Base-by-base conservation (phyloP, 2,113 vertebrate species). In the Proteles cristata region DNA sequence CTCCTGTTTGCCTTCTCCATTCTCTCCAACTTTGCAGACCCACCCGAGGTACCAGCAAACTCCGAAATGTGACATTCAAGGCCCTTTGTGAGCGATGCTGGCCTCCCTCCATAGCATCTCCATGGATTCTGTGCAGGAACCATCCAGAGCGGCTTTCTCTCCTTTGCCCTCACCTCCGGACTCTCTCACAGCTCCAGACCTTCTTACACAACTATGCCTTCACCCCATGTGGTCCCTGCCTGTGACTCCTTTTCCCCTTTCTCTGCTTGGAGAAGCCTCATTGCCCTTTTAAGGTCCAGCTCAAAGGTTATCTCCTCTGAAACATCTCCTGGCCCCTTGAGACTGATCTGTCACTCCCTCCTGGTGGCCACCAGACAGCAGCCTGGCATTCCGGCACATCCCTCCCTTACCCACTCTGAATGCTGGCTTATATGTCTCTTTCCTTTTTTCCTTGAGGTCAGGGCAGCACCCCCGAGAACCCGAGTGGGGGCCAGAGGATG, bases 21-120 rank as follows among this genome's bases (percentile, higher is more conserved):
- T 0, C 17, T 43, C 23, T 77, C 31, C 31, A 31, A 91, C 79
- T 80, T 16, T 50, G 90, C 58, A 74, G 19, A 43, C 14, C n/a
- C 1, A 2, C 43, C 43, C 81, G 35, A 89, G 23, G 35, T 25
- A 88, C 15, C 73, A 12, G 61, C 10, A 55, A 63, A 80, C n/a
- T 10, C 21, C 50, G 17, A 45, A 23, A 65, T 43, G 3, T 4
- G 63, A n/a, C 35, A 0, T 48, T 84, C 35, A 48, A 76, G 96
- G 63, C 17, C 26, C 74, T 66, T 31, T 31, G 82, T 26, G 63
- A 66, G 39, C 5, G 21, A n/a, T 16, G 45, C 76, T 39, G 45
- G 9, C 35, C 33, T 76, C 8, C 4, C 4, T 39, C 4, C 2
- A 0, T 0, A 11, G 33, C 26, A 1, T 50, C 35, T 61, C 11